Evolutionary conservation across 2,888 invertebrate species (phyloP).

Genomic region (Cybosia mesomella): DNA sequence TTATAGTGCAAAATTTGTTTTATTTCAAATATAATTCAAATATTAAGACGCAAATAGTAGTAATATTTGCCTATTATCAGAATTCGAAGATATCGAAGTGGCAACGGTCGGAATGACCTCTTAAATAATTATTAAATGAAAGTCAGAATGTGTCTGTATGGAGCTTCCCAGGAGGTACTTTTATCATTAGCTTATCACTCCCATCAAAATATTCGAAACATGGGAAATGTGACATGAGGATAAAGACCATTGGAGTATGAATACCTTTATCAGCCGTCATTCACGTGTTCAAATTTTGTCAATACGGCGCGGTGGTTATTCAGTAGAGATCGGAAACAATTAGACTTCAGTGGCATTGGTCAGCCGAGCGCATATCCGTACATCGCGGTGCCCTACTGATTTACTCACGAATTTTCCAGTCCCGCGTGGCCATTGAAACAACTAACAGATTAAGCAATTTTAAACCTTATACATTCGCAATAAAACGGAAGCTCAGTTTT

Average conservation of each 20-base stretch:
- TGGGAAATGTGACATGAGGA: conserved; percentile 40
- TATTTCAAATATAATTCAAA: no score
- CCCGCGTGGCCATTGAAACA: conserved; percentile 51
- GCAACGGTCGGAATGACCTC: background rate
- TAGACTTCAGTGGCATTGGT: conserved; percentile 83
- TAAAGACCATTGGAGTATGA: conserved; percentile 61
- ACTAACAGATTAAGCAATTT: conserved; percentile 36
- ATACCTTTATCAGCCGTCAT: conserved; percentile 68
- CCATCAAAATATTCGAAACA: conserved; percentile 33
- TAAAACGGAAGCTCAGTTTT: conserved; percentile 19
- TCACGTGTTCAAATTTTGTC: conserved; percentile 81
- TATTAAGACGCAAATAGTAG: no score
- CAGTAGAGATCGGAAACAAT: conserved; percentile 85
- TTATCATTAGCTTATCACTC: conserved; percentile 13
- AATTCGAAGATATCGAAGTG: background rate
- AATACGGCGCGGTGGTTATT: conserved; percentile 78
- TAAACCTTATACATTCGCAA: conserved; percentile 32
- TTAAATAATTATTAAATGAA: background rate
- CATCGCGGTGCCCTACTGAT: conserved; percentile 75
- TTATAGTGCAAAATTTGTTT: no score
- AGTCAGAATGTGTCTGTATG: background rate
- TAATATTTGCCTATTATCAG: no score
- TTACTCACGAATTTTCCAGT: conserved; percentile 70
- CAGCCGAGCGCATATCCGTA: conserved; percentile 84
- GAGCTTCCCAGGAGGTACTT: background rate